These are phyloP conservation scores for Scaptodrosophila latifasciaeformis DNA, from an alignment of 2,888 invertebrate species.

Conservation along the genomic window DNA sequence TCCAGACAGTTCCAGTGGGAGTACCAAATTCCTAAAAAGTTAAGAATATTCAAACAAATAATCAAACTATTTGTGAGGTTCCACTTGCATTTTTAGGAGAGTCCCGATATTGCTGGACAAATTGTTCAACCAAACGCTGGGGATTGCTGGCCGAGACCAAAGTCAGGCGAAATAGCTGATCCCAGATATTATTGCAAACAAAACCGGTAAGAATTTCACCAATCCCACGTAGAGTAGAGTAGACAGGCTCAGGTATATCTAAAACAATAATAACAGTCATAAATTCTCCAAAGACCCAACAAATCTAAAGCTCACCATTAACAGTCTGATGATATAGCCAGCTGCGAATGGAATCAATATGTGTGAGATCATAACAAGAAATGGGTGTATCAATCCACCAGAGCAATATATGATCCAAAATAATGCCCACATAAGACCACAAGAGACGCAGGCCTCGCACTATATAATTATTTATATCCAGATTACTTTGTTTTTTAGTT, in stretches of 20 bases:
- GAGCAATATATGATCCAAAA: constrained; percentile 86
- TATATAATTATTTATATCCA: constrained; percentile 64
- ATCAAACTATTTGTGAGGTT: not conserved
- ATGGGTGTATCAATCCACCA: constrained; percentile 89
- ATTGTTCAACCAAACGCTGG: constrained; percentile 46
- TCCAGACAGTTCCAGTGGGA: constrained; percentile 71
- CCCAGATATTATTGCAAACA: constrained; percentile 88
- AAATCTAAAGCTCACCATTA: constrained; percentile 45
- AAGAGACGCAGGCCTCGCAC: constrained; percentile 75
- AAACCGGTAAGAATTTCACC: constrained; percentile 87
- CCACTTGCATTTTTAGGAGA: constrained; percentile 54
- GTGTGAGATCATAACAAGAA: constrained; percentile 76
- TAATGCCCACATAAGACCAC: constrained; percentile 88
- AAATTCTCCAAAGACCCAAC: not conserved
- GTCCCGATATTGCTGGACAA: constrained; percentile 54
- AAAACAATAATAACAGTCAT: constrained; percentile 14
- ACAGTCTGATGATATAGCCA: constrained; percentile 64
- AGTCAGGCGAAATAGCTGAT: constrained; percentile 77
- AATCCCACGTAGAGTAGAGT: constrained; percentile 83
- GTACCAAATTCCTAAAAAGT: constrained; percentile 63
- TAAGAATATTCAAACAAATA: not conserved
- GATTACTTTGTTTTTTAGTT: constrained; percentile 37
- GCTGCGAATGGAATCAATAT: constrained; percentile 70
- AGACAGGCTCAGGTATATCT: constrained; percentile 82
- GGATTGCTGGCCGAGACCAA: constrained; percentile 63